Evolutionary conservation across 2,797 vertebrate species (phyloP), one percentile per base, ranked within the genome.

Genomic region (Platalea minor): DNA sequence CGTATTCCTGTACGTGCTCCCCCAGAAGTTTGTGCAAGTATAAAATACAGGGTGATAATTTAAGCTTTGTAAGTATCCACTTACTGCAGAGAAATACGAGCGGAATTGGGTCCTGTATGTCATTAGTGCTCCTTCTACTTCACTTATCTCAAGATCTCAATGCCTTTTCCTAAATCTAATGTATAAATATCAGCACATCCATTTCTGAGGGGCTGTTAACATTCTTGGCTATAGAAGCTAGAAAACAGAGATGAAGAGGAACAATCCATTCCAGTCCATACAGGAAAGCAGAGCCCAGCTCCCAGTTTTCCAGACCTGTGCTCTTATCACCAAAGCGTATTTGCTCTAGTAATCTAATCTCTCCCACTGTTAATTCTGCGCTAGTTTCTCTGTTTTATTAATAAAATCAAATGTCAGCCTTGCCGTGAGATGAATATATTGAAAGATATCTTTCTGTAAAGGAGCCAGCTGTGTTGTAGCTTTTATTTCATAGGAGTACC

Each of bases 321-420:
- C n/a, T 75, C 68, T 45, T 48, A 13, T 48, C 54, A 59, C 46
- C 25, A 61, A 64, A 85, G 29, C 5, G 2, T 51, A 31, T 91
- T 94, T 85, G 23, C 39, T 91, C n/a, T n/a, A 33, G 43, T 78
- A 86, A 95, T 72, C 61, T 65, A 33, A 79, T 88, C 79, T 91
- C 54, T 90, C 37, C 45, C 10, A 2, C 59, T 73, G 51, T 90
- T 95, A 86, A 90, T 90, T 90, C 91, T 88, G 61, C 13, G 48
- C 19, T 11, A n/a, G 24, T 88, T 93, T 89, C 60, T 94, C 61
- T 73, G 43, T 37, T 93, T 91, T 84, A 57, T 51, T 94, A 65
- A 91, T 89, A 41, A 97, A 95, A 90, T 59, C 46, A 78, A 94
- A 90, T 41, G 85, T 46, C 93, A 93, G 79, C 57, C 53, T 69